Evolutionary conservation across 2,113 vertebrate genomes (phyloP).

Genomic region (Thomomys bottae): DNA sequence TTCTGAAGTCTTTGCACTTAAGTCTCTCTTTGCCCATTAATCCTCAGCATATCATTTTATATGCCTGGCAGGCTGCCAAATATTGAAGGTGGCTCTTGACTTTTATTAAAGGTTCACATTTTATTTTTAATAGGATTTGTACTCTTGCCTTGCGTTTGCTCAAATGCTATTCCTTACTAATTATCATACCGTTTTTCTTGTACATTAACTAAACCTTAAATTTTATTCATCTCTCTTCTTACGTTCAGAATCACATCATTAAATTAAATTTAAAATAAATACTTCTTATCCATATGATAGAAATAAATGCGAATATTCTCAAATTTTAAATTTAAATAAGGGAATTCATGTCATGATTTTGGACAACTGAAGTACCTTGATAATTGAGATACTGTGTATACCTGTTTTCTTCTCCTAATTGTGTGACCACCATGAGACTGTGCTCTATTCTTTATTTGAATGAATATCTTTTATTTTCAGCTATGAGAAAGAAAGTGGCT

Average conservation of each 20-base stretch:
- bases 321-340: not conserved
- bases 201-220: not conserved
- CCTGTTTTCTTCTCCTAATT: not conserved
- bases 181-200: constrained; percentile 12
- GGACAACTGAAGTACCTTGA: too few relatives aligned
- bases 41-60: constrained; percentile 33
- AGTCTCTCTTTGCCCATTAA: constrained; percentile 23
- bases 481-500: not conserved
- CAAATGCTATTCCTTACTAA: constrained; percentile 7
- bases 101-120: constrained; percentile 40
- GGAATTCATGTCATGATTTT: not conserved
- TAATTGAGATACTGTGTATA: not conserved
- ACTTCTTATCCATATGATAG: not conserved
- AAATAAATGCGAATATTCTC: not conserved
- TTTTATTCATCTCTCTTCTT: not conserved
- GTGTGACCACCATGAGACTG: not conserved
- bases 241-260: constrained; percentile 1
- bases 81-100: constrained; percentile 20
- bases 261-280: not conserved
- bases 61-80: not conserved
- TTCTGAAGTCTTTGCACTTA: constrained; percentile 5
- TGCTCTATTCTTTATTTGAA: not conserved
- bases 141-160: not conserved
- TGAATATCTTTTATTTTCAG: not conserved
- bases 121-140: constrained; percentile 13